These are phyloP conservation scores for Rotaria sp. DNA, from an alignment of 2,888 invertebrate species.

Conservation along the genomic window DNA sequence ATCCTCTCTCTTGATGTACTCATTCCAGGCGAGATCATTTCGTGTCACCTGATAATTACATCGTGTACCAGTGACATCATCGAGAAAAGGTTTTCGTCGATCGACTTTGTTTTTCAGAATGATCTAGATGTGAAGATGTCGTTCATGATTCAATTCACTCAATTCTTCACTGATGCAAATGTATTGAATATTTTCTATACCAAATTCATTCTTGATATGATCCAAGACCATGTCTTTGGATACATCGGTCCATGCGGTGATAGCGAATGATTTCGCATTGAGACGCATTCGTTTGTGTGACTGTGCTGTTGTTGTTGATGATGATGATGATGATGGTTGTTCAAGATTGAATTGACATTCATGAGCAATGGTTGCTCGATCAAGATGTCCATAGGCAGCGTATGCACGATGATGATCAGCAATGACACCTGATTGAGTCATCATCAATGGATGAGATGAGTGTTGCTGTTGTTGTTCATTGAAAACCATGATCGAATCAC, in stretches of 20 bases:
- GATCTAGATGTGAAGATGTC: background rate
- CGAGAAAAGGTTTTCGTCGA: background rate
- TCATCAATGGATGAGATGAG: too few species aligned
- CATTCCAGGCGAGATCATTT: background rate
- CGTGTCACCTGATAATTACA: background rate
- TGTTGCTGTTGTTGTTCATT: too few species aligned
- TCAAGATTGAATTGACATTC: too few species aligned
- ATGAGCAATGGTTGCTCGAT: too few species aligned
- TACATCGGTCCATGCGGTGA: background rate
- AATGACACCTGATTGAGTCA: too few species aligned
- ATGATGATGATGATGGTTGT: too few species aligned
- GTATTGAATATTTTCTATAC: background rate
- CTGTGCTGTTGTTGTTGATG: too few species aligned
- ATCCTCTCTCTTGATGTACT: background rate
- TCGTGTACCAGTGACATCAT: background rate
- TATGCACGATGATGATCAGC: too few species aligned
- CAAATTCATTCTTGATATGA: background rate
- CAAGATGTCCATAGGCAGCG: too few species aligned
- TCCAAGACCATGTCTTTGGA: background rate
- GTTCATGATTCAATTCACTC: background rate
- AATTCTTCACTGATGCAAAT: background rate
- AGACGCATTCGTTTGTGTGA: too few species aligned
- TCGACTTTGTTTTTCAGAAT: background rate
- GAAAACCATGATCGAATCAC: too few species aligned
- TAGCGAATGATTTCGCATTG: background rate